phyloP scores from a whole-genome alignment of 2,113 vertebrate genomes.

The Girardinichthys multiradiatus region DNA sequence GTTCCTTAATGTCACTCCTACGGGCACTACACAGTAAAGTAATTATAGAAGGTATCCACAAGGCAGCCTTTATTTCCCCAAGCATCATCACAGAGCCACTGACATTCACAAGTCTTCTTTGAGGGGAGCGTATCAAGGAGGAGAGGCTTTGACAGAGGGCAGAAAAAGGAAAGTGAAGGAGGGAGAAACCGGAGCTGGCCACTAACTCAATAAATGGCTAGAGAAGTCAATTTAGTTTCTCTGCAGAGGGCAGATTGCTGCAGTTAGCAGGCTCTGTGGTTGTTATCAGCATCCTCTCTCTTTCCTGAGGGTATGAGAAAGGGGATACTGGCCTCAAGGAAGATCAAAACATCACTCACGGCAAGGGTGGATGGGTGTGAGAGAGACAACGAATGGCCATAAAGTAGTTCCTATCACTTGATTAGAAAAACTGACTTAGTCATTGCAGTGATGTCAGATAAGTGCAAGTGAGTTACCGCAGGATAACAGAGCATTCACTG shows the following conservation, averaged over 20 bases:
- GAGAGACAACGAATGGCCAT: slow-evolving; percentile 59
- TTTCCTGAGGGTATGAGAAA: slow-evolving; percentile 44
- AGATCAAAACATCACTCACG: slow-evolving; percentile 53
- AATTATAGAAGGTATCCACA: slow-evolving; percentile 55
- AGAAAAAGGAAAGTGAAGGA: slow-evolving; percentile 56
- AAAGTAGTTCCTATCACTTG: slow-evolving; percentile 60
- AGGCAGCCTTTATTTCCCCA: slow-evolving; percentile 42
- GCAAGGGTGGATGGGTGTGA: slow-evolving; percentile 50
- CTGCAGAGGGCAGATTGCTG: slow-evolving; percentile 73
- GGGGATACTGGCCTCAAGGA: slow-evolving; percentile 35
- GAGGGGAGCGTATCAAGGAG: slow-evolving; percentile 39
- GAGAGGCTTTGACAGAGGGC: slow-evolving; percentile 47
- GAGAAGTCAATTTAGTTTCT: slow-evolving; percentile 75
- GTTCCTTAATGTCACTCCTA: slow-evolving; percentile 62
- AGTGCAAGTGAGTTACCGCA: slow-evolving; percentile 46
- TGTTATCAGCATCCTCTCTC: slow-evolving; percentile 53
- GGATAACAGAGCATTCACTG: slow-evolving; percentile 18
- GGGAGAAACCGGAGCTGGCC: slow-evolving; percentile 70
- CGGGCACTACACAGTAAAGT: slow-evolving; percentile 47
- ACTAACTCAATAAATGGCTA: slow-evolving; percentile 74
- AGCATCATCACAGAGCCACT: slow-evolving; percentile 54
- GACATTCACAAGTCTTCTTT: slow-evolving; percentile 62
- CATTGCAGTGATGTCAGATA: slow-evolving; percentile 42
- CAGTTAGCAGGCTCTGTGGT: slow-evolving; percentile 57
- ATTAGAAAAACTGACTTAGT: slow-evolving; percentile 56